These are phyloP conservation scores for Elaphurus davidianus DNA, from an alignment of 2,113 vertebrate genomes.

Conservation along the genomic window DNA sequence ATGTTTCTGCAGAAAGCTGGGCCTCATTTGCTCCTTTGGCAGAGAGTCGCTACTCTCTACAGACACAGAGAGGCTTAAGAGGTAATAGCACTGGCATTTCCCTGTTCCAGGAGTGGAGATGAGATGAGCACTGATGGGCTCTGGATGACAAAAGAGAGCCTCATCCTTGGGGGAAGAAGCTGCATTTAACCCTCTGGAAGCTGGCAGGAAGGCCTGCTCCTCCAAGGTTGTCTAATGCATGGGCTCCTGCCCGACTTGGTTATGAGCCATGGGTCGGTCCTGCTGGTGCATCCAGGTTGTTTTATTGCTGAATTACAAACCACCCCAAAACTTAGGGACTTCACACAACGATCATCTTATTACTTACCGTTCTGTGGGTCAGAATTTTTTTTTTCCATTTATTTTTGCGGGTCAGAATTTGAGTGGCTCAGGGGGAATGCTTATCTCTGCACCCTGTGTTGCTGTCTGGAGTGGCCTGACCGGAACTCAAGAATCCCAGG, in stretches of 20 bases:
- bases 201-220: background rate
- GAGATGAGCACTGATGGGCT: background rate
- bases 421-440: background rate
- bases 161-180: background rate
- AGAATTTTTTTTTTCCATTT: background rate
- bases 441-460: background rate
- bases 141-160: background rate
- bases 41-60: conserved; percentile 10
- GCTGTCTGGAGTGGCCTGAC: background rate
- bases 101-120: background rate
- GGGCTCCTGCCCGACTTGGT: background rate
- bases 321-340: background rate
- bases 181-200: background rate
- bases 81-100: conserved; percentile 6
- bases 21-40: conserved; percentile 37
- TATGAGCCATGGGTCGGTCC: background rate
- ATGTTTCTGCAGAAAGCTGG: conserved; percentile 13
- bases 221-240: rapidly evolving
- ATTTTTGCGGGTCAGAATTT: background rate
- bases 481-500: background rate
- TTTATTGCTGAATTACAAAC: background rate
- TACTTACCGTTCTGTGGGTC: background rate
- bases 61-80: conserved; percentile 6
- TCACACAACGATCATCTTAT: background rate
- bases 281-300: background rate